phyloP scores from a whole-genome alignment of 2,113 vertebrate genomes.

The Saccopteryx leptura region DNA sequence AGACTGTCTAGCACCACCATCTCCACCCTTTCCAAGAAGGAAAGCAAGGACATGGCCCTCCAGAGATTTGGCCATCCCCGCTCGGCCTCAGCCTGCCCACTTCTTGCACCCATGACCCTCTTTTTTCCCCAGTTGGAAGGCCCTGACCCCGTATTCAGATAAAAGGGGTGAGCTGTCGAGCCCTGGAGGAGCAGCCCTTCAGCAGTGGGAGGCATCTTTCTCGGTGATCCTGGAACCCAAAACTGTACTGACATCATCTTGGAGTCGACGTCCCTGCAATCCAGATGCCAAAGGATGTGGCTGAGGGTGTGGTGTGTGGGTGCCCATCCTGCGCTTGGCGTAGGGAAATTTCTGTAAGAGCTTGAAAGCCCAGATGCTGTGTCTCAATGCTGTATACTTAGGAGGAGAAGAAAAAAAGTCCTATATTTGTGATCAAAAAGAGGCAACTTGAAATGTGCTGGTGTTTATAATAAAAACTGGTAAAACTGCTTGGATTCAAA shows the following conservation, averaged over 20 bases:
- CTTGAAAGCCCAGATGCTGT: conserved; percentile 84
- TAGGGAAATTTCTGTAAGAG: conserved; percentile 81
- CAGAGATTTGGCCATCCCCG: background rate
- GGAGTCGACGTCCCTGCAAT: conserved; percentile 77
- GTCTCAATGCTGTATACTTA: conserved; percentile 89
- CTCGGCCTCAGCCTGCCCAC: background rate
- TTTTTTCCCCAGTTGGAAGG: background rate
- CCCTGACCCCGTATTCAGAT: conserved; percentile 12
- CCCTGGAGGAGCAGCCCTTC: background rate
- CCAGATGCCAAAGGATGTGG: conserved; percentile 77
- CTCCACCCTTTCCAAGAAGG: background rate
- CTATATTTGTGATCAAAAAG: conserved; percentile 90
- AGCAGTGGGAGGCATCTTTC: conserved; percentile 71
- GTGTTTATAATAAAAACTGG: conserved; percentile 91
- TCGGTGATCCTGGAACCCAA: conserved; percentile 67
- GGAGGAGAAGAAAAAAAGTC: conserved; percentile 84
- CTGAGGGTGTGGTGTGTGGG: conserved; percentile 77
- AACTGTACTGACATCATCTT: conserved; percentile 71
- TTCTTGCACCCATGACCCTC: background rate
- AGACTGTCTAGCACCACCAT: background rate
- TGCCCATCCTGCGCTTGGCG: conserved; percentile 78
- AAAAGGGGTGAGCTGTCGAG: background rate
- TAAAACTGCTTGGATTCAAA: conserved; percentile 88
- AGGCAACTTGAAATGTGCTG: conserved; percentile 90
- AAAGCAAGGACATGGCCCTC: background rate